phyloP scores from a whole-genome alignment of 2,888 invertebrate genomes.

The Tribolium freemani region DNA sequence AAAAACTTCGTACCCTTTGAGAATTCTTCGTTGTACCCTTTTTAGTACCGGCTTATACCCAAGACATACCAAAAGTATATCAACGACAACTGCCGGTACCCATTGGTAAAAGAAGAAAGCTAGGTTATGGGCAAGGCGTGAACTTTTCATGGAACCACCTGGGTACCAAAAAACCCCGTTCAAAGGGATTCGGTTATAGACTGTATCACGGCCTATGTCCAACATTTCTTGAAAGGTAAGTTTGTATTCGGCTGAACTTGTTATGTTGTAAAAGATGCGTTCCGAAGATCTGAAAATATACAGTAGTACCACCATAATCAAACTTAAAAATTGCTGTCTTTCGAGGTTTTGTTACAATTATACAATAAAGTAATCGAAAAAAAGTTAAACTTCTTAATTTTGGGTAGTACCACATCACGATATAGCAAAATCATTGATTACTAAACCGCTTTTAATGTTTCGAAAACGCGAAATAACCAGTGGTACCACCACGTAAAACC shows the following conservation, averaged over 20 bases:
- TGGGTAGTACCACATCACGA: no score
- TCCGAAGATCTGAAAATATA: background rate
- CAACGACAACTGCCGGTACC: constrained; percentile 90
- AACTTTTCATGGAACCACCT: constrained; percentile 85
- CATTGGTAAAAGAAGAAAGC: constrained; percentile 91
- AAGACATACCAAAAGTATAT: constrained; percentile 81
- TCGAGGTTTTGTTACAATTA: no score
- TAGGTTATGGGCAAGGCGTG: constrained; percentile 78
- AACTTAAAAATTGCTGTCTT: no score
- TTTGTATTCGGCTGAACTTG: constrained; percentile 85
- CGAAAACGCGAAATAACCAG: no score
- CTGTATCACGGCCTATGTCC: constrained; percentile 81
- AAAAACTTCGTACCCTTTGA: constrained; percentile 87
- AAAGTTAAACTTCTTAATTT: no score
- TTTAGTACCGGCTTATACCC: constrained; percentile 91
- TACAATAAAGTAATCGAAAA: no score
- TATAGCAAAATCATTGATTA: no score
- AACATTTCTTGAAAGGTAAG: constrained; percentile 94
- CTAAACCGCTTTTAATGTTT: no score
- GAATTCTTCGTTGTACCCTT: constrained; percentile 83
- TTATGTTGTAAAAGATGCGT: constrained; percentile 78
- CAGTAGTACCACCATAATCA: background rate
- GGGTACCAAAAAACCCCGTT: constrained; percentile 89
- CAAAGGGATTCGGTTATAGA: constrained; percentile 85
- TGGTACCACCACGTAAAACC: no score